phyloP scores from a whole-genome alignment of 1,140 invertebrate species.

The Sitophilus oryzae region DNA sequence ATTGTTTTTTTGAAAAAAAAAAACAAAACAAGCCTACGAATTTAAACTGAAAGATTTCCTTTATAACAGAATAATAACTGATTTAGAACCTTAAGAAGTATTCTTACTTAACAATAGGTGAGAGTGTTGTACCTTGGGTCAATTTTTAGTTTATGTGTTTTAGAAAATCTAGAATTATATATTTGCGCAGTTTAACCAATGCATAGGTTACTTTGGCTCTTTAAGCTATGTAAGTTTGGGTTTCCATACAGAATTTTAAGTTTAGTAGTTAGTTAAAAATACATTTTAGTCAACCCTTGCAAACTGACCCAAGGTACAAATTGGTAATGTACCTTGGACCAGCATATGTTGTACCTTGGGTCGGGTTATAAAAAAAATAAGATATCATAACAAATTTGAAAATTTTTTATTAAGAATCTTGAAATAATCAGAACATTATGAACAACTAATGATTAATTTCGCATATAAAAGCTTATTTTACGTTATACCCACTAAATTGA shows the following conservation, averaged over 20 bases:
- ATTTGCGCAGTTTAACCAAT: background rate
- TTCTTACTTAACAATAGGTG: too few species aligned
- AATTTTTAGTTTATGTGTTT: background rate
- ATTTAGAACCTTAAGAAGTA: too few species aligned
- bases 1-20: too few species aligned
- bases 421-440: background rate
- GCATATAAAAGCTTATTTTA: too few species aligned
- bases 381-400: too few species aligned
- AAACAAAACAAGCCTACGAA: too few species aligned
- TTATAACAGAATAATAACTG: too few species aligned
- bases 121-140: constrained; percentile 7
- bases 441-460: background rate
- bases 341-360: background rate
- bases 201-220: background rate
- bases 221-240: background rate
- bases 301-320: constrained; percentile 2
- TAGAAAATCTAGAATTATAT: background rate
- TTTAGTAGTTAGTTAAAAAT: background rate
- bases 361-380: background rate
- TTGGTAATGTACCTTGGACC: background rate
- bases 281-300: too few species aligned
- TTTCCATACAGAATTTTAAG: background rate
- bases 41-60: too few species aligned
- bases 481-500: too few species aligned
- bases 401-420: background rate